Percentiles rank a stretch among this genome's conserved stretches.
phyloP scores from a whole-genome alignment of 1,140 invertebrate genomes.

The Aradophagus sp. region DNA sequence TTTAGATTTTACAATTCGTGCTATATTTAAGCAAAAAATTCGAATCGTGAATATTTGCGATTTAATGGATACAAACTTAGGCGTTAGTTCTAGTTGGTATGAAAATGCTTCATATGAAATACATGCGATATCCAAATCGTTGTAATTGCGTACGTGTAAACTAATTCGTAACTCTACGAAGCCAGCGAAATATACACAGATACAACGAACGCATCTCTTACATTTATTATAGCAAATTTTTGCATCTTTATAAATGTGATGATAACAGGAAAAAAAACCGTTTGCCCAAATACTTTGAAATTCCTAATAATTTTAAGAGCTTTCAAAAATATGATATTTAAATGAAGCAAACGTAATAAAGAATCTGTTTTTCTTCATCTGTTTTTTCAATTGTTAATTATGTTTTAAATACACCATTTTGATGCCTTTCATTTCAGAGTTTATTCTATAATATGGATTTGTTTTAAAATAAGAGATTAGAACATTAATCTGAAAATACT shows the following conservation, averaged over 20 bases:
- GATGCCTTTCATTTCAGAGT: no score
- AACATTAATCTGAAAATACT: no score
- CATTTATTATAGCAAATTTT: slow-evolving; percentile 29
- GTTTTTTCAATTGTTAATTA: no score
- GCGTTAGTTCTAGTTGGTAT: slow-evolving; percentile 33
- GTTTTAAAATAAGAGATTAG: no score
- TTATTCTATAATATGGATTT: no score
- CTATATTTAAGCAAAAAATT: slow-evolving; percentile 15
- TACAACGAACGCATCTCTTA: slow-evolving; percentile 35
- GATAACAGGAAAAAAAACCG: no score
- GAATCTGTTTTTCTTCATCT: no score
- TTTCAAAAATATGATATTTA: no score
- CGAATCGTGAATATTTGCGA: slow-evolving; percentile 5
- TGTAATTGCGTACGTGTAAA: slow-evolving; percentile 30
- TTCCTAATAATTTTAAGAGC: no score
- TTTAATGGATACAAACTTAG: slow-evolving; percentile 17
- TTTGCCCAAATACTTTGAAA: no score
- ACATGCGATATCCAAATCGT: slow-evolving; percentile 24
- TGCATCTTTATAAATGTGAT: slow-evolving; percentile 38
- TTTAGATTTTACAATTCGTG: slow-evolving; percentile 28
- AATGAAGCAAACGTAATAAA: no score
- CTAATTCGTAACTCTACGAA: slow-evolving; percentile 9
- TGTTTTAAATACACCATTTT: no score
- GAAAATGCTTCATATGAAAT: slow-evolving; percentile 34
- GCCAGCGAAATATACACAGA: slow-evolving; percentile 12